Conservation (phyloP, 2,113 vertebrate genomes). For the Corvus cornix region DNA sequence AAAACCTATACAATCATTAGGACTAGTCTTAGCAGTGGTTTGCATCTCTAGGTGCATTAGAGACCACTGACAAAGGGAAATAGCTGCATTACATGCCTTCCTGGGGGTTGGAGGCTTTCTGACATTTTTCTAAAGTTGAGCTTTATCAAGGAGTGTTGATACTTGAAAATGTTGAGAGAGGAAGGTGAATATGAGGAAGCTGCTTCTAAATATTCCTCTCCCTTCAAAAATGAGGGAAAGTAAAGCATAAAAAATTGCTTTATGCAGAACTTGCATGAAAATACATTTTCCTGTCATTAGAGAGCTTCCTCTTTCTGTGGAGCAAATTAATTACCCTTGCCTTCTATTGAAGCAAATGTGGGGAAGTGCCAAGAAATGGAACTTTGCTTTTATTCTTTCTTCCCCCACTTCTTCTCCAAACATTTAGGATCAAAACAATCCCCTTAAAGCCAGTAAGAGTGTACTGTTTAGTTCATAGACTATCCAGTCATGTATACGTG, state of each 20-base stretch:
- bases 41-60: neutral
- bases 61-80: neutral
- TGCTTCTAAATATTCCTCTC: neutral
- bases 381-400: neutral
- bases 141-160: neutral
- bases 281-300: neutral
- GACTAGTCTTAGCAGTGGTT: neutral
- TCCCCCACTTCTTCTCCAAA: neutral
- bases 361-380: neutral
- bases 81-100: neutral
- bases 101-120: neutral
- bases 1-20: neutral
- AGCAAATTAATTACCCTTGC: neutral
- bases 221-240: neutral
- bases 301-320: neutral
- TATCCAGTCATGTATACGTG: accelerated
- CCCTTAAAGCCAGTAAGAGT: neutral
- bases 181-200: neutral
- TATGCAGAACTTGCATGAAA: neutral
- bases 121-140: neutral
- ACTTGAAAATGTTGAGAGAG: neutral
- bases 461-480: neutral
- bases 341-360: neutral
- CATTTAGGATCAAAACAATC: neutral
- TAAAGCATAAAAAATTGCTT: neutral